Base-by-base conservation (phyloP, 2,888 invertebrate species). In the Hydroisotoma schaefferi region DNA sequence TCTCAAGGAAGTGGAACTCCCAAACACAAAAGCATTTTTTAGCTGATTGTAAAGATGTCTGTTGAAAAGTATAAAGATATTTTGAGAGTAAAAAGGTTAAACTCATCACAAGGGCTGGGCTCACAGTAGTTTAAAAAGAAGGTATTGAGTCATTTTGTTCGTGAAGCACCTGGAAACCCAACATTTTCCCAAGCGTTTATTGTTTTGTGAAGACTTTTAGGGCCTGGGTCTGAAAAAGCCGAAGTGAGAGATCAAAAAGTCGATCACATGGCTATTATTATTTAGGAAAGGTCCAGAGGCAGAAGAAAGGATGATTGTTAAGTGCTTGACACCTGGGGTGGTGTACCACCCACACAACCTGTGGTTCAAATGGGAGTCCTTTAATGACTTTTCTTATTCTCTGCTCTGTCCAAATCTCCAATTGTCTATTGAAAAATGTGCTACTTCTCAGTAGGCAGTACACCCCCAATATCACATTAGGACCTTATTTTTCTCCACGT, bases 351-450 rank as follows among this genome's bases (percentile, higher is more conserved):
- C 53, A 63, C 63, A 63, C 63, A 63, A 63, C 59, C 59, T 63
- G 63, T 59, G 63, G 63, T 63, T 63, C 59, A 49, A 47, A 47
- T 67, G 63, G 65, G 69, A 63, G 61, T 67, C 67, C 65, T 67
- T 65, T 62, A 69, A 69, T 65, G 66, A 59, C 60, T 62, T 57
- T 59, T 63, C 66, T 64, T 61, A 65, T 67, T 67, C 61, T 62
- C 62, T 48, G n/a, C 63, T 63, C 64, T 67, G 15, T 15, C 65
- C 62, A 67, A 67, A 61, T 63, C 68, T 68, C 60, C 57, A 55
- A 68, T 46, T 68, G 63, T 61, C 54, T 40, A 51, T 55, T 68
- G 68, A 65, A 65, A 68, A 63, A 65, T 68, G 65, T 57, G 55
- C 54, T 55, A 65, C 59, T 61, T 65, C 60, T 59, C 68, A 65